Percentiles rank a stretch among this genome's conserved stretches.
phyloP scores from a whole-genome alignment of 2,888 invertebrate species.

The Oscheius sp. region DNA sequence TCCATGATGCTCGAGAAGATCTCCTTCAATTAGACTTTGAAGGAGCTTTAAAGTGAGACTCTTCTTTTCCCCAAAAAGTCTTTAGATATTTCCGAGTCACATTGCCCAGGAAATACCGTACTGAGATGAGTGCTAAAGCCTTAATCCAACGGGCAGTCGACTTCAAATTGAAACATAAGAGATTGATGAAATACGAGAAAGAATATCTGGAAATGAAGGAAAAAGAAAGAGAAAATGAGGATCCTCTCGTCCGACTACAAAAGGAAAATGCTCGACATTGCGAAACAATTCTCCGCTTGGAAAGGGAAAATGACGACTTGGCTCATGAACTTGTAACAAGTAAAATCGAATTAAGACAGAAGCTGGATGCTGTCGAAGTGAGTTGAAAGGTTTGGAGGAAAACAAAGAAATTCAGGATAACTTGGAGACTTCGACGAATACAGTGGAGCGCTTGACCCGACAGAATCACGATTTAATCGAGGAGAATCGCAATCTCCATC shows the following conservation, averaged over 20 bases:
- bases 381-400: background rate
- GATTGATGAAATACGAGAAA: constrained; percentile 91
- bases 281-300: constrained; percentile 75
- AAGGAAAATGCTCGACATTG: constrained; percentile 60
- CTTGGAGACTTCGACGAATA: constrained; percentile 43
- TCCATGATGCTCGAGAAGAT: constrained; percentile 83
- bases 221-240: constrained; percentile 71
- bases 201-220: constrained; percentile 84
- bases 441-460: constrained; percentile 69
- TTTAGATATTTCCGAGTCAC: constrained; percentile 85
- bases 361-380: constrained; percentile 71
- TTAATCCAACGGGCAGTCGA: constrained; percentile 89
- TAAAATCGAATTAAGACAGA: constrained; percentile 75
- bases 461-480: constrained; percentile 79
- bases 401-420: constrained; percentile 34
- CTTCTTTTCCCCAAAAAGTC: background rate
- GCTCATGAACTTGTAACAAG: constrained; percentile 76
- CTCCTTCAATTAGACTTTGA: constrained; percentile 93
- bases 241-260: constrained; percentile 73
- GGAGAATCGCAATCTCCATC: constrained; percentile 77
- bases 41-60: constrained; percentile 84
- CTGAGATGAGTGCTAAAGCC: constrained; percentile 86
- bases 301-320: constrained; percentile 76
- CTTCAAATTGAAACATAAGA: constrained; percentile 81
- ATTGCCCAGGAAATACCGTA: constrained; percentile 92